Conservation (phyloP, 2,113 vertebrate species). For the Rhynchomys soricoides region DNA sequence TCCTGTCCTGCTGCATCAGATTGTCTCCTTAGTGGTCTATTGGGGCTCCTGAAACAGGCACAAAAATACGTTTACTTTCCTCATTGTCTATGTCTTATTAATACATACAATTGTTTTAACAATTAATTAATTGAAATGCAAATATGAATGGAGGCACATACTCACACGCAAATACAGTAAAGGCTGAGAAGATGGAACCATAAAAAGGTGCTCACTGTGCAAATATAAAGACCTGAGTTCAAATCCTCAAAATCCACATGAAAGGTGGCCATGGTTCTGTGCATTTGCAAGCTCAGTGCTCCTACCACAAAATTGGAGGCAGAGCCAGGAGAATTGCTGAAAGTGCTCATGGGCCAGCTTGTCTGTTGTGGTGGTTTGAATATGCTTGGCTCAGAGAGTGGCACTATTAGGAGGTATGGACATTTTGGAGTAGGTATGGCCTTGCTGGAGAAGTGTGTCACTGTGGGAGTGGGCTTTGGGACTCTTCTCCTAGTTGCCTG, state of each 20-base stretch:
- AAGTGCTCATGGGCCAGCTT: neutral
- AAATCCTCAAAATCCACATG: neutral
- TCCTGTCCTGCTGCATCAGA: too few species aligned
- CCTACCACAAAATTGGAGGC: neutral
- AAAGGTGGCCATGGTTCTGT: neutral
- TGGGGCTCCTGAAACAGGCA: too few species aligned
- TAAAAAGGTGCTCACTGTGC: neutral
- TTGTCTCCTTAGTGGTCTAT: too few species aligned
- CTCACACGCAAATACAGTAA: neutral
- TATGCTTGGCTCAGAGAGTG: too few species aligned
- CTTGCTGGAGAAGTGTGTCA: too few species aligned
- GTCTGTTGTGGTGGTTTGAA: neutral
- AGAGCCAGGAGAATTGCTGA: neutral
- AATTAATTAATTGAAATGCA: neutral
- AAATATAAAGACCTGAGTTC: neutral
- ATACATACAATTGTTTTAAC: neutral
- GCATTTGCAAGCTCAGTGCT: neutral
- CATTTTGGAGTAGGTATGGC: too few species aligned
- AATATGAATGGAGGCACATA: neutral
- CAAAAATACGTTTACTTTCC: neutral
- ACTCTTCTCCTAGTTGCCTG: too few species aligned
- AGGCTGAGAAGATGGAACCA: neutral
- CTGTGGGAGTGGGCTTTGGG: too few species aligned
- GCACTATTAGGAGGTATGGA: too few species aligned
- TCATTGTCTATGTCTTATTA: neutral